Base-by-base conservation (phyloP, 1,140 invertebrate genomes). In the Chymomyza costata region DNA sequence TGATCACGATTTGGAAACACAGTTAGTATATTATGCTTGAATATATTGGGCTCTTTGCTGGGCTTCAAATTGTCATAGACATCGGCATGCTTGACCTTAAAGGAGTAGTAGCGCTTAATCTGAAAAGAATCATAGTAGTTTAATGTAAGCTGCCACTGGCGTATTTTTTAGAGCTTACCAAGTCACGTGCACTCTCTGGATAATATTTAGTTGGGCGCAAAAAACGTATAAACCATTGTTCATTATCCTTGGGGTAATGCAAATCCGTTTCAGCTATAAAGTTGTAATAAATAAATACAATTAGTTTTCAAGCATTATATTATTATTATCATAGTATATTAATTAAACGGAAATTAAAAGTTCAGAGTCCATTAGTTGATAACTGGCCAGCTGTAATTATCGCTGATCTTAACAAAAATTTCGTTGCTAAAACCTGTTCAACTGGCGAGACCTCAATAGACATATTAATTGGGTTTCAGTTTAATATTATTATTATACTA, bases 121-220 rank as follows among this genome's bases (percentile, higher is more conserved):
- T 93, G 85, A 5, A 53, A 61, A 17, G 10, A 0, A 32, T n/a
- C n/a, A 14, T 28, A 0, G 7, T 30, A 13, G 1, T 1, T 38
- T 8, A 28, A 25, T 39, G n/a, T 1, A 10, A 25, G 40, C 6
- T 31, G 2, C 8, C 3, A 14, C 5, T 15, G 13, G n/a, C 14
- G 17, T 19, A 39, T 17, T 6, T 11, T 6, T 6, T 14, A 6
- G 10, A 43, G 59, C 87, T 90, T 81, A 94, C 92, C 86, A 94
- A 85, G 34, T 92, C 89, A 28, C 88, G 84, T 0, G 93, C 89
- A 59, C 92, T 94, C 51, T 94, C 91, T 1, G 93, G 92, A 70
- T 94, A 94, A 80, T 92, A 94, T 85, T 95, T 94, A 80, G 90
- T 91, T 1, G 93, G 93, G 15, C 93, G 87, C 10, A 94, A 84